Evolutionary conservation across 2,113 vertebrate species (phyloP).

Genomic region (Craseonycteris thonglongyai): DNA sequence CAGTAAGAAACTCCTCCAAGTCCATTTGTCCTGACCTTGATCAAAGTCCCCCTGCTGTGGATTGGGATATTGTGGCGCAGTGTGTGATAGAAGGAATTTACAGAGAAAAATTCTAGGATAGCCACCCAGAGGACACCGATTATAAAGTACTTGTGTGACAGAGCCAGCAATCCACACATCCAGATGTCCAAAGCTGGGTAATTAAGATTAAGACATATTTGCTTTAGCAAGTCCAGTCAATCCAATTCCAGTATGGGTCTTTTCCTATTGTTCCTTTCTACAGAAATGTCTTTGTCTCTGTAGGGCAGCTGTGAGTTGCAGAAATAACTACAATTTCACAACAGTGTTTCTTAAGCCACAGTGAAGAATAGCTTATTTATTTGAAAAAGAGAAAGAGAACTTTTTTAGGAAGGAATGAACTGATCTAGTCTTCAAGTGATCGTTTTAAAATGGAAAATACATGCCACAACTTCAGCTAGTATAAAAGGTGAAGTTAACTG

Average conservation of each 20-base stretch:
- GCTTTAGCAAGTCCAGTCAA: constrained; percentile 51
- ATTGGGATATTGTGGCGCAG: not conserved
- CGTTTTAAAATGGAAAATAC: not conserved
- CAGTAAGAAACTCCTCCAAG: not conserved
- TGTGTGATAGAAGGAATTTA: constrained; percentile 46
- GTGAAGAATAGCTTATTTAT: constrained; percentile 36
- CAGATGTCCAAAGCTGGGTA: constrained; percentile 56
- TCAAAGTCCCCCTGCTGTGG: constrained; percentile 38
- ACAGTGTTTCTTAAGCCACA: not conserved
- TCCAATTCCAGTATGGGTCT: not conserved
- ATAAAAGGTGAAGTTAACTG: not conserved
- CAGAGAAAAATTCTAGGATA: constrained; percentile 35
- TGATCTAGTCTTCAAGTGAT: not conserved
- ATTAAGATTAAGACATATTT: constrained; percentile 67
- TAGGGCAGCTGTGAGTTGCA: not conserved
- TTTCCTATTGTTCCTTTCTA: constrained; percentile 21
- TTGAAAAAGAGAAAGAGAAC: constrained; percentile 5
- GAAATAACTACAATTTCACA: constrained; percentile 49
- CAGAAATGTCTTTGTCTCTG: constrained; percentile 43
- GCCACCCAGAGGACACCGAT: constrained; percentile 49
- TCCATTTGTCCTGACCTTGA: constrained; percentile 54
- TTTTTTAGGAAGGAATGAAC: constrained; percentile 18
- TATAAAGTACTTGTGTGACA: constrained; percentile 32
- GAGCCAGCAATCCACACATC: not conserved
- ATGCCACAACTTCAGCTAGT: not conserved